Evolutionary conservation across 2,888 invertebrate genomes (phyloP), one percentile per base, ranked within the genome.

Genomic region (Megamerina dolium): DNA sequence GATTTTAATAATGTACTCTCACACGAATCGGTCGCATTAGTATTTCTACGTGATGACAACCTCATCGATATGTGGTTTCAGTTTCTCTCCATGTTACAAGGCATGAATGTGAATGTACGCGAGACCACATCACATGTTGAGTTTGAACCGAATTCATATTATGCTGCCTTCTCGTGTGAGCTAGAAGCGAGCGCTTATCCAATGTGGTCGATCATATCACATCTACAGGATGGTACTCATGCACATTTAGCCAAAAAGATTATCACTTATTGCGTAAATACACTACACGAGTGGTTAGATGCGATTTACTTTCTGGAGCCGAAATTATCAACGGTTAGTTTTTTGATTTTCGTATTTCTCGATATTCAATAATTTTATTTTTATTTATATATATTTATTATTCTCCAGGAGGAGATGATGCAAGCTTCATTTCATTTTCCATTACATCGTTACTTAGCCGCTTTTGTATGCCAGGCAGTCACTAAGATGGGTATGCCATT

Each of bases 401-500:
- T 37, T 50, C 72, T 73, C n/a, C 73, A 88, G 87, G 73, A 77
- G 64, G 87, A 87, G 70, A 81, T 80, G 72, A 78, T 83, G 72
- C 88, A 92, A 77, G 85, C 94, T 48, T 92, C 94, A 38, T 97
- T 97, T 77, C 96, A 97, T 76, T 81, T 95, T 63, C 96, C 96
- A 16, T 79, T 97, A 57, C 96, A 97, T 77, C 87, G 97, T 41
- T 94, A 95, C 74, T 80, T 93, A 66, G 84, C 90, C 1, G 84
- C 87, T 13, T 88, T 91, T 65, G 76, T 89, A 58, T 83, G 90
- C 69, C 89, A 91, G 67, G 90, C 87, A 36, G 84, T 88, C 48
- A 80, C 86, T 60, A 78, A 80, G 66, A 83, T 89, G 76, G 87
- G 86, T 52, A 78, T 87, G 57, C 75, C 80, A 29, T 77, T 93